Conservation (phyloP, 2,797 vertebrate genomes). For the Oreochromis mossambicus region DNA sequence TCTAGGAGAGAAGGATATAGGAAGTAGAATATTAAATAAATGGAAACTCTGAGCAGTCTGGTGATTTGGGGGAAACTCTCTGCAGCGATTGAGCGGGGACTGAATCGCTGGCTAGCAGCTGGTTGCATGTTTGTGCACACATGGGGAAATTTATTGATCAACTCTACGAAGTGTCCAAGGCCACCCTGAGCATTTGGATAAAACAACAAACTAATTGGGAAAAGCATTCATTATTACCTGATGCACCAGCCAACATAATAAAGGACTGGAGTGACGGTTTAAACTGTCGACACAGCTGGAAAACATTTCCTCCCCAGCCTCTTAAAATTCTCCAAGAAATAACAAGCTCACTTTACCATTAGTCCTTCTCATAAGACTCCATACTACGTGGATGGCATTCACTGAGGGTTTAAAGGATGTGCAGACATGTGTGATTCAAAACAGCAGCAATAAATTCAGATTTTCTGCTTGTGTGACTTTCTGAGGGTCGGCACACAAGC, state of each 20-base stretch:
- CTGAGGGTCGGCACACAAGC: background rate
- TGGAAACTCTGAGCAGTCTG: background rate
- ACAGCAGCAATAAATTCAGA: background rate
- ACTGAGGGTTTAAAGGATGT: background rate
- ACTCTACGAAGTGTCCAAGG: background rate
- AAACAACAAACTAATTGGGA: conserved; percentile 2
- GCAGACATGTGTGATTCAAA: background rate
- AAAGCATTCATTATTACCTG: background rate
- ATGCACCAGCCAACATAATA: conserved; percentile 13
- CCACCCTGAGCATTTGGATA: conserved; percentile 28
- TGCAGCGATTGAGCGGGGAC: background rate
- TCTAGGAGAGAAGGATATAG: conserved; percentile 67
- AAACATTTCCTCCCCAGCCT: conserved; percentile 14
- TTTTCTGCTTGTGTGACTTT: background rate
- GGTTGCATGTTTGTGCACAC: conserved; percentile 15
- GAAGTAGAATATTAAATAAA: background rate
- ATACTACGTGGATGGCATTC: rapidly evolving
- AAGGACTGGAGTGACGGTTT: background rate
- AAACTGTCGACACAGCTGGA: conserved; percentile 22
- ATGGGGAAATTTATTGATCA: conserved; percentile 3
- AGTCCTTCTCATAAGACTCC: background rate
- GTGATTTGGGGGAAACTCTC: background rate
- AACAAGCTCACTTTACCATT: background rate
- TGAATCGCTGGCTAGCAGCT: conserved; percentile 22
- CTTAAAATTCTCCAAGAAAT: conserved; percentile 13